Base-by-base conservation (phyloP, 2,113 vertebrate species). In the Tetraodon nigroviridis region DNA sequence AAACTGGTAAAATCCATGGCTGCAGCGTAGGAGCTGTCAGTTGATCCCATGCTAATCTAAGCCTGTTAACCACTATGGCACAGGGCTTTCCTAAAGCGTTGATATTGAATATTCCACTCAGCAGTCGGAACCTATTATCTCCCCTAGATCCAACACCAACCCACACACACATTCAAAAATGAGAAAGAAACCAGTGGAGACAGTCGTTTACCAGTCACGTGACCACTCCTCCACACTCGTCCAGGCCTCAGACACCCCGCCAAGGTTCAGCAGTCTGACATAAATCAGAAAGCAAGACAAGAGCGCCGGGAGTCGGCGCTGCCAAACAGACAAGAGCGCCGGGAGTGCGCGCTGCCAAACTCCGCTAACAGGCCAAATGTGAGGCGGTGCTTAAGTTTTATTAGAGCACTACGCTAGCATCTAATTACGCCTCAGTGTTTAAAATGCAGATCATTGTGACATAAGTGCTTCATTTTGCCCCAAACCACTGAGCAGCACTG, bases 61-160 rank as follows among this genome's bases (percentile, higher is more conserved):
- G 64, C 56, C 67, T 73, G 70, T 82, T 62, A 69, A 72, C 67
- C 50, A 13, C 60, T 20, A 8, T 37, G 27, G 69, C 64, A 55
- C 64, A 79, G 58, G 44, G 61, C 50, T 78, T 84, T 83, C 82
- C 80, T 84, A 76, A 84, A 79, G 61, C 59, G 64, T 74, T 67
- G 40, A 71, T 45, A 27, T 6, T 27, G 4, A 27, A 58, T 69
- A 79, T 69, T 80, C 72, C 69, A 87, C 82, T 86, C 85, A 69
- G 78, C 82, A 87, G 78, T 81, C 81, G 80, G 81, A 67, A 22
- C 74, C 86, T 81, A 83, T 87, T 82, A 85, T 86, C 76, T 86
- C 81, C 70, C 62, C 67, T 65, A 79, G 71, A 84, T 78, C 64
- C 78, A 69, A 69, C 64, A 57, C 82, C 58, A 44, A 22, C 15